Evolutionary conservation across 2,888 invertebrate species (phyloP).

Genomic region (Diploptera punctata): DNA sequence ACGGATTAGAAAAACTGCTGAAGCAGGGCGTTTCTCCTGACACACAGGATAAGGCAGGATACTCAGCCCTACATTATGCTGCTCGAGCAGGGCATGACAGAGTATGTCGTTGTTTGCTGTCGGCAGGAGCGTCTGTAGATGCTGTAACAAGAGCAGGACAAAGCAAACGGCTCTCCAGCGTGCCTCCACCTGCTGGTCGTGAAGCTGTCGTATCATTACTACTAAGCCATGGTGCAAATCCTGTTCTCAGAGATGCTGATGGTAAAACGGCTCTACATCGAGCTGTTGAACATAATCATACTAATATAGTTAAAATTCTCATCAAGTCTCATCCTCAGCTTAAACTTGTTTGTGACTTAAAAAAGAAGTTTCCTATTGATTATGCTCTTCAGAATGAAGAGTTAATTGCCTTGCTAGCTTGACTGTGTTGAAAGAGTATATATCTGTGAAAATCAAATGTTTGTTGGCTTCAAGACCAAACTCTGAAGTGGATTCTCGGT

Average conservation of each 20-base stretch:
- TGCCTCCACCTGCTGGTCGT: constrained; percentile 79
- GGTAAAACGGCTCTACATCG: constrained; percentile 83
- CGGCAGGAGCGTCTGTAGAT: constrained; percentile 75
- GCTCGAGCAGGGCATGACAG: constrained; percentile 77
- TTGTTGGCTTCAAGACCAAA: no score
- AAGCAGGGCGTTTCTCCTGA: constrained; percentile 65
- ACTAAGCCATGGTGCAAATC: constrained; percentile 67
- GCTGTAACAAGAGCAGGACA: constrained; percentile 75
- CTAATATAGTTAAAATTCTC: constrained; percentile 56
- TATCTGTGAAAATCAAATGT: no score
- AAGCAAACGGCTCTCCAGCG: constrained; percentile 83
- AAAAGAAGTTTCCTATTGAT: constrained; percentile 36
- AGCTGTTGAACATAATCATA: constrained; percentile 65
- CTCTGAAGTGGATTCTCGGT: no score
- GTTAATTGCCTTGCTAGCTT: constrained; percentile 4
- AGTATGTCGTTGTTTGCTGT: constrained; percentile 72
- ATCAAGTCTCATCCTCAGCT: constrained; percentile 55
- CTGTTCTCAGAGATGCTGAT: constrained; percentile 73
- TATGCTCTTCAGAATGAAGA: constrained; percentile 30
- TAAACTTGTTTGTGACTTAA: constrained; percentile 44
- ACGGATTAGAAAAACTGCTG: constrained; percentile 66
- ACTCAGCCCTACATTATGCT: constrained; percentile 90
- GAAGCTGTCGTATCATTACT: constrained; percentile 69
- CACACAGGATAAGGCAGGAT: constrained; percentile 75
- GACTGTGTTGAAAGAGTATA: not conserved